Evolutionary conservation across 2,797 vertebrate genomes (phyloP), one percentile per base, ranked within the genome.

Genomic region (Mastacembelus armatus): DNA sequence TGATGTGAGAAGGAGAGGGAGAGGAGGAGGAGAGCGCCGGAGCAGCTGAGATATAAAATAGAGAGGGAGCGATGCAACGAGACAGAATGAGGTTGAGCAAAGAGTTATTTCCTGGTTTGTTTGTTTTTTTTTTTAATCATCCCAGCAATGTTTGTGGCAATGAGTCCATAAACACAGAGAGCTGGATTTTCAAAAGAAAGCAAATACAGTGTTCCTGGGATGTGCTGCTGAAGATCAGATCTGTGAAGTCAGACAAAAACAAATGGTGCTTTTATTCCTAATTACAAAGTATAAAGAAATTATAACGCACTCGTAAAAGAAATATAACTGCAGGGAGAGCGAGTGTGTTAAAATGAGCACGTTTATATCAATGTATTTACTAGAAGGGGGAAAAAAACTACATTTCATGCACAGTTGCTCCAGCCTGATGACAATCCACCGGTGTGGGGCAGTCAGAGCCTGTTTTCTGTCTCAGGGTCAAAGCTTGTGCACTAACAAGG

Each of bases 1-100:
- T 83, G 85, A 81, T 33, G 48, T 50, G 78, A 80, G 76, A 61
- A 68, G 60, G 66, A 61, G 71, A 51, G 44, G 40, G 50, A 49
- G 76, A 59, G 58, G 56, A 50, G 45, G 18, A 42, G 44, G 63
- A 51, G 73, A 55, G 63, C 15, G 29, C 18, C 9, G 2, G 51
- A 77, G 68, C 48, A 44, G 77, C 21, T 55, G 73, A 86, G 72
- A 84, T 64, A 39, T 63, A 74, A 73, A n/a, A 62, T 71, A 66
- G 38, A 70, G 63, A 67, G 50, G 54, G 64, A 83, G 66, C 65
- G 71, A 80, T 43, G 71, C 56, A 76, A 60, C 27, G 0, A 86
- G 88, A 91, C 89, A 90, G 85, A 90, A 90, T 90, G 87, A 61
- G 88, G 88, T 85, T 91, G 80, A 82, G 82, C 43, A 54, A 87